These are phyloP conservation scores for Acipenser ruthenus DNA, from an alignment of 2,797 vertebrate species.

Conservation along the genomic window DNA sequence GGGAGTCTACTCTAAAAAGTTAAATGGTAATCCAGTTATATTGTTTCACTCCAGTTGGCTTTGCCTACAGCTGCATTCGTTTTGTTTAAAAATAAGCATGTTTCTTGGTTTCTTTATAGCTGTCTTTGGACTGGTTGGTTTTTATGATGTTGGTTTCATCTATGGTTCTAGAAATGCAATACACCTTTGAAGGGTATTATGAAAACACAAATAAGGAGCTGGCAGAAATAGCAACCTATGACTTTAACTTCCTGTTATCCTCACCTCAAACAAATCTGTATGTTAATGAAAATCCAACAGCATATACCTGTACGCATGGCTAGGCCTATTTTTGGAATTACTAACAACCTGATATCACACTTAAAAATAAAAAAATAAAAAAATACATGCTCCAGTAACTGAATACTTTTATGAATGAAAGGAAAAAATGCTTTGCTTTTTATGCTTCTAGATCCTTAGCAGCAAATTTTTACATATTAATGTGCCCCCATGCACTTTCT, in stretches of 20 bases:
- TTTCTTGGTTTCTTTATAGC: neutral
- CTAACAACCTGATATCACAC: no score
- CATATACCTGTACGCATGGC: neutral
- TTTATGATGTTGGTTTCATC: slow-evolving; percentile 4
- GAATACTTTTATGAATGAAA: no score
- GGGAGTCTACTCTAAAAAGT: slow-evolving; percentile 74
- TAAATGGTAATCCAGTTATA: slow-evolving; percentile 60
- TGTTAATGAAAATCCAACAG: no score
- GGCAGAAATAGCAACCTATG: slow-evolving; percentile 1
- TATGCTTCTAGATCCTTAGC: no score
- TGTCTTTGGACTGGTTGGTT: neutral
- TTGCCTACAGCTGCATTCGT: neutral
- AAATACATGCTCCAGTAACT: no score
- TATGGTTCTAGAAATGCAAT: neutral
- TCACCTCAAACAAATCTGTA: neutral
- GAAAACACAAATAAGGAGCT: slow-evolving; percentile 10
- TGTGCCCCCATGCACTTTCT: no score
- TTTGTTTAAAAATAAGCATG: neutral
- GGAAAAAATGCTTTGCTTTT: no score
- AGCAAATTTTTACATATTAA: no score
- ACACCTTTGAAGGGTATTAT: neutral
- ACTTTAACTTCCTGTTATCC: slow-evolving; percentile 1
- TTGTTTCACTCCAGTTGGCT: slow-evolving; percentile 7
- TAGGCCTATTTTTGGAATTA: slow-evolving; percentile 3
- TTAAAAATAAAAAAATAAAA: no score